Conservation (phyloP, 2,888 invertebrate genomes). For the Saturnia japonica region DNA sequence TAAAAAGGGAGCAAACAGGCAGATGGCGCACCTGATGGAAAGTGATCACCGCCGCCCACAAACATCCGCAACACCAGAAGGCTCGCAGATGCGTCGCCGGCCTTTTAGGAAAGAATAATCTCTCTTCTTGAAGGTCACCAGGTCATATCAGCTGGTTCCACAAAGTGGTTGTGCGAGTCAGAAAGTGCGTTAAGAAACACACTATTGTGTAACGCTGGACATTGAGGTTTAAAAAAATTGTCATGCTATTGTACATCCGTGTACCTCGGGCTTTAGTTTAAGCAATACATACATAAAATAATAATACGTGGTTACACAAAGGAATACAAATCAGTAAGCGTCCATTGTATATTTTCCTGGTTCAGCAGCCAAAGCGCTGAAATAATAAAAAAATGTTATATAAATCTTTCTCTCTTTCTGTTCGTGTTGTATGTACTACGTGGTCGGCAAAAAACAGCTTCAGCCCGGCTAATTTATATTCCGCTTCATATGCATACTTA, state of each 20-base stretch:
- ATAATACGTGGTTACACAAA: constrained; percentile 1
- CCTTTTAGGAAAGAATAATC: no score
- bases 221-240: not conserved
- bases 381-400: constrained; percentile 10
- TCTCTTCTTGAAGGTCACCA: no score
- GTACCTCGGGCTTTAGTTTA: not conserved
- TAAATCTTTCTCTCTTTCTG: not conserved
- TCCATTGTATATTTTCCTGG: constrained; percentile 7
- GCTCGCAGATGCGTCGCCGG: no score
- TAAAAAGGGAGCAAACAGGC: no score
- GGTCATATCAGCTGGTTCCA: no score
- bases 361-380: not conserved
- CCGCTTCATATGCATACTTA: constrained; percentile 31
- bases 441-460: constrained; percentile 6
- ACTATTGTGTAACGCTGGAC: no score
- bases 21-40: no score
- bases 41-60: no score
- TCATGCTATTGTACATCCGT: not conserved
- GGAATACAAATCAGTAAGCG: constrained; percentile 7
- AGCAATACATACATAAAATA: not conserved
- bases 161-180: no score
- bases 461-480: constrained; percentile 33
- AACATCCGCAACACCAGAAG: no score
- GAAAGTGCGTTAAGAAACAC: no score
- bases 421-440: not conserved